Conservation (phyloP, 2,113 vertebrate genomes). For the Varanus salvator region DNA sequence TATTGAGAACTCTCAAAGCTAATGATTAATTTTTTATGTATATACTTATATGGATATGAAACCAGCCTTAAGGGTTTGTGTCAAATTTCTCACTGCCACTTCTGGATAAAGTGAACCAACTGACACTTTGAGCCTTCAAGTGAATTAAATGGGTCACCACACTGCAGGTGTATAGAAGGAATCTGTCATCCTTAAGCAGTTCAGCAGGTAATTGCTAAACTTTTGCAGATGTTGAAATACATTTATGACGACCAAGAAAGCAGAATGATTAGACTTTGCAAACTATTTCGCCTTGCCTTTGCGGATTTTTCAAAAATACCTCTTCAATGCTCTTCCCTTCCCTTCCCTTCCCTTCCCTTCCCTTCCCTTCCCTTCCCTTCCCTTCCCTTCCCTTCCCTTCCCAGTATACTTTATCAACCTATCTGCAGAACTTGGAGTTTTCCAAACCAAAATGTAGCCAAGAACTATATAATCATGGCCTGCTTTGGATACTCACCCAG, state of each 20-base stretch:
- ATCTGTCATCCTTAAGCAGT: slow-evolving; percentile 2
- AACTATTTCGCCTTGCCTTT: slow-evolving; percentile 10
- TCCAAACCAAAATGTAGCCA: background rate
- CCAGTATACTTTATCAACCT: background rate
- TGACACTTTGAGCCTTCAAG: background rate
- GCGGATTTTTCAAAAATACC: background rate
- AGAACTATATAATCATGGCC: background rate
- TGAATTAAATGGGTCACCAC: slow-evolving; percentile 32
- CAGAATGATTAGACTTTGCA: background rate
- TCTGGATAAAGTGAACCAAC: slow-evolving; percentile 1
- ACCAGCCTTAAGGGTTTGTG: background rate
- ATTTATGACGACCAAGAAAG: background rate
- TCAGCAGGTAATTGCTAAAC: slow-evolving; percentile 7
- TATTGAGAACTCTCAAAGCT: slow-evolving; percentile 16
- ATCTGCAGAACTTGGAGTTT: background rate
- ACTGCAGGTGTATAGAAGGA: background rate
- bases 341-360: too few species aligned
- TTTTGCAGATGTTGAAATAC: background rate
- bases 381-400: too few species aligned
- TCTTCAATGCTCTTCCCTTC: background rate
- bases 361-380: too few species aligned
- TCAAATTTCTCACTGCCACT: slow-evolving; percentile 12
- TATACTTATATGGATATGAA: background rate
- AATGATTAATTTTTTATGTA: slow-evolving; percentile 10
- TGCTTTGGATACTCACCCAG: background rate